Base-by-base conservation (phyloP, 2,888 invertebrate genomes). In the Balanococcus diminutus region DNA sequence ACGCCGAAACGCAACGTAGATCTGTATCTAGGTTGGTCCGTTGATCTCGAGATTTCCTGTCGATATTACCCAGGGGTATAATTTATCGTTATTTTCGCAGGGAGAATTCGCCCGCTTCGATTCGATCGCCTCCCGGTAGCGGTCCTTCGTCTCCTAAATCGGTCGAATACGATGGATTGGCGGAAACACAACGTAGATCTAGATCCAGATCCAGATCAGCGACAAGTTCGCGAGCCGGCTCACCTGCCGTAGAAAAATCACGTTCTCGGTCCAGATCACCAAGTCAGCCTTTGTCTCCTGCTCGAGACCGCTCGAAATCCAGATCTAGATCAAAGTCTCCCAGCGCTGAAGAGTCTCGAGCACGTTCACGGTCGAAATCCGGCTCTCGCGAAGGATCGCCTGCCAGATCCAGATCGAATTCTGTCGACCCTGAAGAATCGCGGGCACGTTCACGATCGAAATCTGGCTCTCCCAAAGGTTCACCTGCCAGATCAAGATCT, bases 171-270 rank as follows among this genome's bases (percentile, higher is more conserved):
- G 88, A 88, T 9, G 61, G 75, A n/a, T 88, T 88, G 0, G 88
- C 88, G 31, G 89, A 25, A 61, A 89, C 89, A 25, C 86, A 86
- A 81, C 79, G 87, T 2, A 87, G 87, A 81, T 83, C 86, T 32
- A 86, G 87, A 56, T 87, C 88, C 22, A 87, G 87, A 9, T 89
- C 89, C 16, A 51, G 67, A 16, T 85, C 85, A 4, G 46, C 79
- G 14, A 82, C 79, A 5, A 87, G 89, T 22, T 88, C 88, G 79
- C 87, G 88, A 75, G 88, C 88, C 11, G 86, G 87, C 16, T 88
- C 89, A 88, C 84, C 88, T 88, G 56, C 87, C 89, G 22, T 88
- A 88, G 81, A 87, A 88, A 83, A 89, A 36, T 90, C 90, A 6
- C 88, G 89, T 32, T 89, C 89, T 56, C 87, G 87, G 67, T 89